Base-by-base conservation (phyloP, 2,113 vertebrate species). In the Pygoscelis adeliae region DNA sequence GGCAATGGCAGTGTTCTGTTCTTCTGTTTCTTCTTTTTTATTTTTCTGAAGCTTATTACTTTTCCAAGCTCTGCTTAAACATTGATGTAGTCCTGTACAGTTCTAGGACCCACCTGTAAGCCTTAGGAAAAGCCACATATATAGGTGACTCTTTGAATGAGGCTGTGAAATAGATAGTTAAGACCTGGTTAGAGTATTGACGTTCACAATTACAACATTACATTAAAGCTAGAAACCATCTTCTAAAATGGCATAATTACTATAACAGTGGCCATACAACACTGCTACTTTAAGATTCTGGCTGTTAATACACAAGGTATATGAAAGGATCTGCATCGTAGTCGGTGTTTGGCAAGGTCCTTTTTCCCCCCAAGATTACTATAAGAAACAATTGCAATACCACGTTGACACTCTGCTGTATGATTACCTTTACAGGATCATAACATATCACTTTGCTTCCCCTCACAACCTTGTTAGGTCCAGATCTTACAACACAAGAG, bases 401-500 rank as follows among this genome's bases (percentile, higher is more conserved):
- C 3, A 1, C n/a, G 67, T 20, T 80, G 42, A 29, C 2, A 6
- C 3, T 44, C 11, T 46, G 19, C 10, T 46, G 13, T 55, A 13
- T 47, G 8, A 25, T 76, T 61, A 44, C 12, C 13, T 65, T 30
- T 13, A 4, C 25, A 62, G 22, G 19, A 26, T 88, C 9, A 9
- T 91, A 91, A 87, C 19, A 11, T 53, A 47, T 4, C 15, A 13
- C 22, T 74, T 69, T 66, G 6, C 15, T 22, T 91, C 11, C 11
- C 22, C 25, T 6, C 77, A 69, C 86, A 91, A 59, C 27, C 42
- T 73, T 92, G 30, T n/a, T 88, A 98, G 93, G 46, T 82, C 20
- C 65, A 26, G 29, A 72, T 84, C n/a, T 63, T 81, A 59, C 66
- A 17, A 85, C 78, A 15, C 36, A 70, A 20, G 66, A 69, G 19